Base-by-base conservation (phyloP, 2,797 vertebrate genomes). In the Amniataba percoides region DNA sequence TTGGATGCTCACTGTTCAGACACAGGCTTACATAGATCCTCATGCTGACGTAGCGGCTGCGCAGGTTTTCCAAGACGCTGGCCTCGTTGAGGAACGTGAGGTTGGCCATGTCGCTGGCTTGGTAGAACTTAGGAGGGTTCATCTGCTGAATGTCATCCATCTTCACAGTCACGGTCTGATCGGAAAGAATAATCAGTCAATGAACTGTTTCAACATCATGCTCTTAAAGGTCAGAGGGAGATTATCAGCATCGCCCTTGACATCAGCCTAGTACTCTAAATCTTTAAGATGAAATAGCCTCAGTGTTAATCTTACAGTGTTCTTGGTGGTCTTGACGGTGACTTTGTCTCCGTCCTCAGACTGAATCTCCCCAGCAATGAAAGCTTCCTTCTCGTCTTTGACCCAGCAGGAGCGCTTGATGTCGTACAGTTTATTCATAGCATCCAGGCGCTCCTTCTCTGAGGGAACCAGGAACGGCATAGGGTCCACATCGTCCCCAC, bases 341-440 rank as follows among this genome's bases (percentile, higher is more conserved):
- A 92, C 83, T 92, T 95, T 93, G 71, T 94, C 89, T 1, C 94
- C 89, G 12, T 93, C 85, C 39, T 95, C 94, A 36, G 92, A 92
- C 78, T 95, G 91, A 71, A 94, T 93, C 68, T 95, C 90, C 12
- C 75, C 94, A 8, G 90, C 67, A 0, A 94, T 0, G 42, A 95
- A 95, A 18, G 77, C 84, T 9, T 91, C 87, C 80, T 95, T 95
- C 19, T 94, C 86, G 0, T 94, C 87, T 86, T 90, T 93, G 81
- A 95, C 66, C 93, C 93, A 94, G 85, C 92, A 95, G 7, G 91
- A 94, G 71, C 82, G 93, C 84, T 95, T 95, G 73, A 94, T 95
- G 70, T 95, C 90, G 0, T 71, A 94, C 12, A 92, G 77, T 71
- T 93, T 94, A 80, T 81, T 95, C 76, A 87, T 85, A 46, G 84